Evolutionary conservation across 2,797 vertebrate genomes (phyloP), one percentile per base, ranked within the genome.

Genomic region (Bovichtus diacanthus): DNA sequence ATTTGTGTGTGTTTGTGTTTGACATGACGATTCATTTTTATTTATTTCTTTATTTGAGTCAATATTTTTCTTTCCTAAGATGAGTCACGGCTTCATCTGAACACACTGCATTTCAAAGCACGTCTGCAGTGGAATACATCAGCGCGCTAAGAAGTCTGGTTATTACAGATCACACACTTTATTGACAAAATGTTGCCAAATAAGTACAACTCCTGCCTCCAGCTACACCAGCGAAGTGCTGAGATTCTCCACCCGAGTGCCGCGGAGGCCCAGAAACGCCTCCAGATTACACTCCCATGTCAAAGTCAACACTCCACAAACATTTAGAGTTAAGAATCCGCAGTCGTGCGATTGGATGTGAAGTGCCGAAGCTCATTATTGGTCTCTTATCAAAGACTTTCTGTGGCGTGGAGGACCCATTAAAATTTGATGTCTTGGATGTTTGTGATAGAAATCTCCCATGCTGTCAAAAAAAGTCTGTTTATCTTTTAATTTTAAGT

Each of bases 291-390:
- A 36, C 0, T 71, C 1, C 31, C 23, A 65, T 61, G 34, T 43
- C 63, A 43, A 74, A 62, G 36, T 77, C 36, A 44, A 34, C 31
- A 41, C 55, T 49, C 21, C 11, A 34, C 46, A 54, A 43, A 56
- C 6, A 66, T 11, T 61, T 15, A n/a, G 27, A 34, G n/a, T 74
- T 31, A 1, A 47, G 19, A 73, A 44, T 51, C 53, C 9, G 36
- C 10, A 8, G 21, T 1, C 2, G 27, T 21, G 21, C 13, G 43
- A 29, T 27, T 67, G 36, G 44, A 25, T 36, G 25, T 58, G 6
- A 21, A 59, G 58, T 39, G 60, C 34, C 31, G 50, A 23, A 27
- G 19, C 51, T 59, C 43, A 31, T 43, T 31, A 49, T 50, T 23
- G n/a, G 15, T 38, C 34, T 18, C 23, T 39, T n/a, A 61, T 53